Evolutionary conservation across 2,113 vertebrate genomes (phyloP).

Genomic region (Xiphias gladius): DNA sequence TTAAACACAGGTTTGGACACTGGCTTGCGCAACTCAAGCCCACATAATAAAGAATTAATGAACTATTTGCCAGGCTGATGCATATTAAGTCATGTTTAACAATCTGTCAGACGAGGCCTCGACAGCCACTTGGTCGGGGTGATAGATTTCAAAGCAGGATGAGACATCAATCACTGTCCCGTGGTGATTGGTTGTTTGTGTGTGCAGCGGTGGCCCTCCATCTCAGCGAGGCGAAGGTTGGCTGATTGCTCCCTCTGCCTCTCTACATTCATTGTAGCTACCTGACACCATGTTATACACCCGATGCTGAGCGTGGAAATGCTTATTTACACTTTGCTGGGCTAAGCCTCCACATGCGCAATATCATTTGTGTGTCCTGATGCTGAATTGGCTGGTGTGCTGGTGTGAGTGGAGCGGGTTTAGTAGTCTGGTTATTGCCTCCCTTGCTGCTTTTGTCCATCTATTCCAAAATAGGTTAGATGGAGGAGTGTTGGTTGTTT

Average conservation of each 20-base stretch:
- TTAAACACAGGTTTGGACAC: constrained; percentile 62
- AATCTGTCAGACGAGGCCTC: constrained; percentile 84
- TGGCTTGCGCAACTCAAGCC: constrained; percentile 83
- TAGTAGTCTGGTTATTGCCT: constrained; percentile 66
- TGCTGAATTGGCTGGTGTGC: constrained; percentile 67
- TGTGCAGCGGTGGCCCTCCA: constrained; percentile 90
- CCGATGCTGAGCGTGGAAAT: constrained; percentile 85
- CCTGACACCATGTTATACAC: constrained; percentile 86
- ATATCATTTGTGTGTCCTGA: constrained; percentile 73
- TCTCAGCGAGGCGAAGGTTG: constrained; percentile 90
- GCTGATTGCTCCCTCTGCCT: constrained; percentile 90
- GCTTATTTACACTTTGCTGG: constrained; percentile 83
- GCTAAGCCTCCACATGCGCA: constrained; percentile 76
- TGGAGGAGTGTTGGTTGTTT: constrained; percentile 65
- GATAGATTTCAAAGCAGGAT: constrained; percentile 91
- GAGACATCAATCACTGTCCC: constrained; percentile 90
- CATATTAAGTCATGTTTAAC: constrained; percentile 91
- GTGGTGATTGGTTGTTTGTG: constrained; percentile 94
- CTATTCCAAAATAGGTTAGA: constrained; percentile 73
- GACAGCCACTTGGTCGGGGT: constrained; percentile 87
- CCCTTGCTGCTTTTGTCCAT: constrained; percentile 64
- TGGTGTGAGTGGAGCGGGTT: constrained; percentile 47
- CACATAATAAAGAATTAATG: constrained; percentile 92
- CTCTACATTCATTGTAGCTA: constrained; percentile 86
- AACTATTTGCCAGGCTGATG: constrained; percentile 89